Conservation (phyloP, 2,113 vertebrate species). For the Diglossa brunneiventris region DNA sequence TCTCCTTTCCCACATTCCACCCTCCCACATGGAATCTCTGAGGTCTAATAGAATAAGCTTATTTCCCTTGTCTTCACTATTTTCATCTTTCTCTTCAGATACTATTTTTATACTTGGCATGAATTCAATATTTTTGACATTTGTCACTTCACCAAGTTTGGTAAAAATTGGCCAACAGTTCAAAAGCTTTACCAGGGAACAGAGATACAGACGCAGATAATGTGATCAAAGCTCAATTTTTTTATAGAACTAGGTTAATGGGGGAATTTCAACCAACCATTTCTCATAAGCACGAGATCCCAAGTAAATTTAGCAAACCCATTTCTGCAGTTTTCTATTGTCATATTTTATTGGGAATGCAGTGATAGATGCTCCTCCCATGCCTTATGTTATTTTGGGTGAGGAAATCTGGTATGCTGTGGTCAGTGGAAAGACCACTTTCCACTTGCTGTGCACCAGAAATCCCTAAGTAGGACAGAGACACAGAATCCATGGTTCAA, state of each 20-base stretch:
- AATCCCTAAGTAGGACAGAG: slow-evolving; percentile 22
- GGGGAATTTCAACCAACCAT: neutral
- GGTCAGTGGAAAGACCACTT: neutral
- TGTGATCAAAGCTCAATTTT: neutral
- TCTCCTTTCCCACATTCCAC: neutral
- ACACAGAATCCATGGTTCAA: neutral
- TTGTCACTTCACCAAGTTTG: neutral
- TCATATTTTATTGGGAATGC: neutral
- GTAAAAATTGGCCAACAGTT: neutral
- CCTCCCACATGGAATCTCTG: neutral
- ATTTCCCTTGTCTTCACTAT: neutral
- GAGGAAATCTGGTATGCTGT: neutral
- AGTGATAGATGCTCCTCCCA: neutral
- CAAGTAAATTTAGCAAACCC: neutral
- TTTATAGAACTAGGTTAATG: neutral
- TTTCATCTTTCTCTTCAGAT: neutral
- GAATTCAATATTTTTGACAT: neutral
- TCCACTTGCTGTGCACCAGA: neutral
- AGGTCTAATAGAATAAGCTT: neutral
- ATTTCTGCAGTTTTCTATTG: neutral
- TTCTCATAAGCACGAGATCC: neutral
- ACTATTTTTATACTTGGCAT: neutral
- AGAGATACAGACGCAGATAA: neutral
- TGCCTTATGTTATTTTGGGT: neutral
- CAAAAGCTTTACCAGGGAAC: neutral